Base-by-base conservation (phyloP, 2,888 invertebrate species). In the Lutraria lutraria region DNA sequence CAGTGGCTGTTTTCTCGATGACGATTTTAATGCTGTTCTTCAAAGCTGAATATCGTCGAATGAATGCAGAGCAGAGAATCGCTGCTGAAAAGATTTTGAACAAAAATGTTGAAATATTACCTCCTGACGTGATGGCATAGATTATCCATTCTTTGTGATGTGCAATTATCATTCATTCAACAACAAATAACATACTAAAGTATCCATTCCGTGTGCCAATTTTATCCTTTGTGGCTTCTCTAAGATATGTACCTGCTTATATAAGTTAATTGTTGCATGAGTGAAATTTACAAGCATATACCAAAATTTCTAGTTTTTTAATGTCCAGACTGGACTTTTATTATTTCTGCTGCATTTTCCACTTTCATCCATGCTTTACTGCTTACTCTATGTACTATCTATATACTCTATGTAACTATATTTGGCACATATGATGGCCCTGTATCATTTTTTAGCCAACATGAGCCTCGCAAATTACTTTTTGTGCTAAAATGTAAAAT, bases 41-140 rank as follows among this genome's bases (percentile, higher is more conserved):
- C 91, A 95, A 93, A 86, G 94, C 95, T 13, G 93, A 94, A 56
- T 96, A 96, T 91, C 93, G 94, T 85, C 92, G 96, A 52, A 87
- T 96, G 85, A 94, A 94, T 81, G 94, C 95, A 0, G 96, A 96
- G 88, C 92, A 95, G 68, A 93, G 92, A 72, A 87, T 94, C 6
- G 94, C 93, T 56, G 96, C 95, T n/a, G 94, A 94, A 83, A 92
- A 91, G 68, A 95, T 96, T 72, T 88, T 95, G 21, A 90, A 94
- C 79, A 92, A 86, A 85, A 89, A 91, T n/a, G 85, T 85, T 60
- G 91, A 91, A 88, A 84, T 92, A 16, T 31, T 60, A 54, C 29
- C 86, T 21, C 81, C 84, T 25, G 80, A 85, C 29, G 10, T 54
- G 53, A 29, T 29, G 0, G 31, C 85, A 21, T 85, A 85, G 53